Base-by-base conservation (phyloP, 1,140 invertebrate genomes). In the Wasmannia auropunctata region DNA sequence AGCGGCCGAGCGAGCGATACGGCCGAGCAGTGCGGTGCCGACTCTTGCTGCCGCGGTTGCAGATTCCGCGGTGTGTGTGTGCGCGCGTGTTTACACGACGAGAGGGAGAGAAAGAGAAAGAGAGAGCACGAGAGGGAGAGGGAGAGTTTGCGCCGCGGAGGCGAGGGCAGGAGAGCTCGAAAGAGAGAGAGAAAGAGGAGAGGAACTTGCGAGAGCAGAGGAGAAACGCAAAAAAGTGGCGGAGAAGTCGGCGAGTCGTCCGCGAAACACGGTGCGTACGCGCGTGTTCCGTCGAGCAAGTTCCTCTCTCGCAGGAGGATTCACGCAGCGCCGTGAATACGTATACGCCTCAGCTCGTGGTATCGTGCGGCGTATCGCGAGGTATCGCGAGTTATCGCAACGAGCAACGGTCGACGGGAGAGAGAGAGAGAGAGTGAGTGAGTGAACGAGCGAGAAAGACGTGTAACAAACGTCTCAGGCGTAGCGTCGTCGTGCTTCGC, bases 41-140 rank as follows among this genome's bases (percentile, higher is more conserved):
- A 90, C 90, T 90, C 88, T 88, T 88, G 89, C 83, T 90, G 84
- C 87, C 89, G 89, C 89, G 88, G 86, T 87, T 85, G 19, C 58
- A 81, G 70, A 62, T 86, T 85, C 43, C 58, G 37, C 72, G 86
- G 85, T 76, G 86, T 77, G 76, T 65, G 83, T 65, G 83, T 79
- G 86, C 43, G 87, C 86, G 84, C 40, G 88, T 91, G 89, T 91
- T 91, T 91, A 91, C 89, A 79, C 69, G 85, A 79, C 79, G 79
- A 63, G 51, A 74, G 49, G 69, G 43, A 67, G 67, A 56, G 60
- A 86, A 51, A 69, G 16, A 85, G 54, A 34, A 11, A 76, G 67
- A 72, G 56, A 69, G 56, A 75, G 81, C 56, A 22, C 11, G 58
- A 62, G 63, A 67, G 34, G 58, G 46, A 86, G 62, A 72, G 28